phyloP scores from a whole-genome alignment of 2,113 vertebrate genomes.

The Chionomys nivalis region DNA sequence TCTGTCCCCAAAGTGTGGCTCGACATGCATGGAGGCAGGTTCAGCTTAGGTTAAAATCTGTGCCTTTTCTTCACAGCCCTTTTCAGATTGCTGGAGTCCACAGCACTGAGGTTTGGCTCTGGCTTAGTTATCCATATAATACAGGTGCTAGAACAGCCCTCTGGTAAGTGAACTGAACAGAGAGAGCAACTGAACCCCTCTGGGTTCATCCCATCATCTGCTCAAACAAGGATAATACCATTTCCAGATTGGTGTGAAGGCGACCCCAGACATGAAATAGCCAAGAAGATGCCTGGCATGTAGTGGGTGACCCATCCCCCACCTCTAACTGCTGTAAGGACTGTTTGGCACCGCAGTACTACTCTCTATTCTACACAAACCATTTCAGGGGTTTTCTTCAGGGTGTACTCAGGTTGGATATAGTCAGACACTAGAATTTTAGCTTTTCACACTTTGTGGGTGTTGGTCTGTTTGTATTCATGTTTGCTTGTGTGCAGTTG shows the following conservation, averaged over 20 bases:
- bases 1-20: background rate
- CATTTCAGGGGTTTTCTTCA: background rate
- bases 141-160: background rate
- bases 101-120: background rate
- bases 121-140: background rate
- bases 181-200: too few species aligned
- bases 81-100: background rate
- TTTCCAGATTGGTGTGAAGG: background rate
- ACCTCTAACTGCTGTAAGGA: background rate
- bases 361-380: background rate
- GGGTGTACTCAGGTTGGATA: background rate
- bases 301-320: too few species aligned
- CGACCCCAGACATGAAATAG: background rate
- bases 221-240: background rate
- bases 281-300: background rate
- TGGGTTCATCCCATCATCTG: background rate
- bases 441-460: background rate
- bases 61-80: background rate
- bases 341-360: background rate
- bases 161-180: fast-evolving
- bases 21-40: background rate
- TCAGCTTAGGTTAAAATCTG: background rate
- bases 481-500: too few species aligned
- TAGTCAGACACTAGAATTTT: background rate
- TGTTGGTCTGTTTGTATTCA: background rate